Evolutionary conservation across 1,140 invertebrate species (phyloP).

Genomic region (Solen grandis): DNA sequence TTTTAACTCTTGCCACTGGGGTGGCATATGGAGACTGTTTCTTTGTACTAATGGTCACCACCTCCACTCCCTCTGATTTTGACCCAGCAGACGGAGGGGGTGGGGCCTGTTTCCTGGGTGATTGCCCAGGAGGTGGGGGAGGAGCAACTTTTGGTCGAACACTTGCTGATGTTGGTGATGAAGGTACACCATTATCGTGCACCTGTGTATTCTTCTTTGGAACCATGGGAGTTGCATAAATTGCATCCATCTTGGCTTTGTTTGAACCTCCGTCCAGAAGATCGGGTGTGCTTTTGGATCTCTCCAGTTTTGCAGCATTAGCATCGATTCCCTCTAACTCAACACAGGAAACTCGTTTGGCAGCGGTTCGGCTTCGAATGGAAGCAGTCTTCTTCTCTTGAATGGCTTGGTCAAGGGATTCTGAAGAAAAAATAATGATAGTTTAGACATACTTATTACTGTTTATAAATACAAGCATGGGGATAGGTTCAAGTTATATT

Average conservation of each 20-base stretch:
- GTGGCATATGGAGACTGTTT: constrained; percentile 63
- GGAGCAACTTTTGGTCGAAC: constrained; percentile 64
- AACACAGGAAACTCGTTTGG: constrained; percentile 73
- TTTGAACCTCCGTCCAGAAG: constrained; percentile 59
- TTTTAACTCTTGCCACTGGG: constrained; percentile 66
- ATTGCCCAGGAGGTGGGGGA: constrained; percentile 59
- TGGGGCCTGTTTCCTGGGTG: constrained; percentile 54
- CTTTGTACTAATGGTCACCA: constrained; percentile 71
- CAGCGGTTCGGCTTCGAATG: constrained; percentile 72
- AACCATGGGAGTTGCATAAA: constrained; percentile 64
- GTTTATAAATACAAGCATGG: neutral
- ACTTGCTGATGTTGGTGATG: constrained; percentile 24
- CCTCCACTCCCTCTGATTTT: constrained; percentile 58
- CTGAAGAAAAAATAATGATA: constrained; percentile 70
- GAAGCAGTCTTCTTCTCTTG: constrained; percentile 75
- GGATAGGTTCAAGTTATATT: neutral
- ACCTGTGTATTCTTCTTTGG: constrained; percentile 39
- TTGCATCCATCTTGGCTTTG: constrained; percentile 40
- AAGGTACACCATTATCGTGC: constrained; percentile 46
- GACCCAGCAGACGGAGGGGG: constrained; percentile 48
- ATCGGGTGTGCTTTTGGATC: constrained; percentile 75
- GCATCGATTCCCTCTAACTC: constrained; percentile 67
- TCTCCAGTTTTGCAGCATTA: constrained; percentile 63
- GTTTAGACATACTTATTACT: no score
- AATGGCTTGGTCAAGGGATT: constrained; percentile 75